phyloP scores from a whole-genome alignment of 1,140 invertebrate genomes.

The Aphis craccivora region DNA sequence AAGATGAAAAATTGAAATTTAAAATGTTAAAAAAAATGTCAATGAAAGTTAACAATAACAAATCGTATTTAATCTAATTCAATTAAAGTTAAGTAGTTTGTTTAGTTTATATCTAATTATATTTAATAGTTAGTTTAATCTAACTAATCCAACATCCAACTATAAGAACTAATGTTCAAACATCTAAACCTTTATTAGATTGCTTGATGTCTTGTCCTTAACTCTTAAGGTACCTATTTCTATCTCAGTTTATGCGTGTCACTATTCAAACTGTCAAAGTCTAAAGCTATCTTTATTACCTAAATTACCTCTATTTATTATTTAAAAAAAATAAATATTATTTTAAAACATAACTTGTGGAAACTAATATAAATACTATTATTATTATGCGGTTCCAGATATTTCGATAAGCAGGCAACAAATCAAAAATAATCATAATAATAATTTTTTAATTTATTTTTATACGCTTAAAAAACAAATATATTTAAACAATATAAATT shows the following conservation, averaged over 20 bases:
- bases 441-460: too few species aligned
- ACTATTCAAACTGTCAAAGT: background rate
- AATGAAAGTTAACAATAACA: background rate
- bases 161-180: background rate
- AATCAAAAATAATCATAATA: background rate
- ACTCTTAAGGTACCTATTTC: background rate
- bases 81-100: background rate
- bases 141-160: background rate
- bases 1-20: background rate
- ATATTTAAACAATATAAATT: too few species aligned
- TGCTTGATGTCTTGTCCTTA: background rate
- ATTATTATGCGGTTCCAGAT: background rate
- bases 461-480: background rate
- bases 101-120: background rate
- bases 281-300: background rate
- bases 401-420: background rate
- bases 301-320: background rate
- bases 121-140: background rate
- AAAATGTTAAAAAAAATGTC: background rate
- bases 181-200: background rate
- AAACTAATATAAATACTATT: too few species aligned
- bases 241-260: background rate
- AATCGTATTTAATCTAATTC: background rate
- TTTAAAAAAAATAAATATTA: background rate
- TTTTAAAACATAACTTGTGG: background rate